Percentiles rank a stretch among this genome's conserved stretches.
These are phyloP conservation scores for Vollenhovia emeryi DNA, from an alignment of 1,140 invertebrate species.

Conservation along the genomic window DNA sequence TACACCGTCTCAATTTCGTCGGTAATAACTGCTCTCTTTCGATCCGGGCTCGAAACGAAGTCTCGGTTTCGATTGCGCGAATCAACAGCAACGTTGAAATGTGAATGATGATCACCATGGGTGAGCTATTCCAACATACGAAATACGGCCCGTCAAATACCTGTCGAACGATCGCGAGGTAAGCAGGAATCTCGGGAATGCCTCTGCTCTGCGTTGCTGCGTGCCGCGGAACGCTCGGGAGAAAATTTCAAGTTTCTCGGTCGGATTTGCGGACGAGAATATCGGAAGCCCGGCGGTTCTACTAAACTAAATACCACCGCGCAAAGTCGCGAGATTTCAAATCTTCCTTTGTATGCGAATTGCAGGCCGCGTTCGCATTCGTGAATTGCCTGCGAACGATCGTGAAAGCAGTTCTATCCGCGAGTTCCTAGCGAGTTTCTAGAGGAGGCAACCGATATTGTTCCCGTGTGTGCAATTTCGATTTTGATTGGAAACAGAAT, in stretches of 20 bases:
- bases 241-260: conserved; percentile 68
- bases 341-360: conserved; percentile 34
- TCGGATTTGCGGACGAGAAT: conserved; percentile 42
- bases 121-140: conserved; percentile 43
- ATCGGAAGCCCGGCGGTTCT: conserved; percentile 45
- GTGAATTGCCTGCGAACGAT: conserved; percentile 8
- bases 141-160: conserved; percentile 68
- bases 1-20: conserved; percentile 44
- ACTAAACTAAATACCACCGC: conserved; percentile 62
- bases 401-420: not conserved
- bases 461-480: not conserved
- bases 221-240: conserved; percentile 21
- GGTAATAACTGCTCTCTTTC: conserved; percentile 43
- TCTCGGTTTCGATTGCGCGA: conserved; percentile 63
- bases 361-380: not conserved
- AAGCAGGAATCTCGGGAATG: conserved; percentile 65
- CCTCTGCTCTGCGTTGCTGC: conserved; percentile 34
- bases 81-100: conserved; percentile 35
- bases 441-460: not conserved
- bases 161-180: conserved; percentile 56
- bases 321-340: conserved; percentile 54
- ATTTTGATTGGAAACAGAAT: conserved; percentile 1
- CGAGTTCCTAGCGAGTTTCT: conserved; percentile 27
- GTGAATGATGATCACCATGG: conserved; percentile 59
- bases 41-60: conserved; percentile 41